Evolutionary conservation across 2,888 invertebrate species (phyloP).

Genomic region (Micropterix aruncella): DNA sequence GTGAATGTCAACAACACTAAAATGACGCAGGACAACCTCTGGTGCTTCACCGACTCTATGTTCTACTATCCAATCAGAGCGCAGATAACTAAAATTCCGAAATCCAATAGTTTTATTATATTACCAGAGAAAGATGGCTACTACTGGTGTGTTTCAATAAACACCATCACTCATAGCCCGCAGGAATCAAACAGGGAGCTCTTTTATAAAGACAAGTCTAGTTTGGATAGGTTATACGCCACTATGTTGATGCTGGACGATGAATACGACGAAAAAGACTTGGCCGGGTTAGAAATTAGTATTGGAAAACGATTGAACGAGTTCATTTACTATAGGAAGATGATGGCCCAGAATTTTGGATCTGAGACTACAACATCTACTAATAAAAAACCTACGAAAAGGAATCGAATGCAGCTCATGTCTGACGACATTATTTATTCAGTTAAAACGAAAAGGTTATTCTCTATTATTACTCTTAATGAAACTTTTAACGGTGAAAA

Average conservation of each 20-base stretch:
- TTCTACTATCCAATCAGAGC: conserved; percentile 20
- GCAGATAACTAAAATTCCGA: conserved; percentile 15
- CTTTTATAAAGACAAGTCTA: conserved; percentile 20
- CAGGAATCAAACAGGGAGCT: conserved; percentile 24
- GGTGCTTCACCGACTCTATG: conserved; percentile 28
- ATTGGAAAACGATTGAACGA: background rate
- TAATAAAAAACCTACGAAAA: background rate
- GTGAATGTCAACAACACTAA: conserved; percentile 17
- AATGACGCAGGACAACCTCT: conserved; percentile 18
- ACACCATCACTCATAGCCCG: conserved; percentile 19
- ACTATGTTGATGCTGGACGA: conserved; percentile 15
- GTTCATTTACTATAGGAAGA: background rate
- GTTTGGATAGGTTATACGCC: conserved; percentile 20
- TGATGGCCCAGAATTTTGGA: background rate
- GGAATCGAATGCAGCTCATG: background rate
- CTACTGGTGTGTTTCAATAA: conserved; percentile 29
- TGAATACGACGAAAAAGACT: conserved; percentile 1
- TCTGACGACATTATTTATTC: background rate
- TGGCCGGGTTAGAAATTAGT: conserved; percentile 2
- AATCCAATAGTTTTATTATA: conserved; percentile 17
- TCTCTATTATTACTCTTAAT: no score
- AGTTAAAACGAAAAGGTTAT: background rate
- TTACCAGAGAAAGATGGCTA: conserved; percentile 24
- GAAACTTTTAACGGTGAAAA: no score
- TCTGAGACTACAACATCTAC: background rate